Percentiles rank a stretch among this genome's conserved stretches.
Evolutionary conservation across 1,140 invertebrate genomes (phyloP).

Genomic region (Achroia grisella): DNA sequence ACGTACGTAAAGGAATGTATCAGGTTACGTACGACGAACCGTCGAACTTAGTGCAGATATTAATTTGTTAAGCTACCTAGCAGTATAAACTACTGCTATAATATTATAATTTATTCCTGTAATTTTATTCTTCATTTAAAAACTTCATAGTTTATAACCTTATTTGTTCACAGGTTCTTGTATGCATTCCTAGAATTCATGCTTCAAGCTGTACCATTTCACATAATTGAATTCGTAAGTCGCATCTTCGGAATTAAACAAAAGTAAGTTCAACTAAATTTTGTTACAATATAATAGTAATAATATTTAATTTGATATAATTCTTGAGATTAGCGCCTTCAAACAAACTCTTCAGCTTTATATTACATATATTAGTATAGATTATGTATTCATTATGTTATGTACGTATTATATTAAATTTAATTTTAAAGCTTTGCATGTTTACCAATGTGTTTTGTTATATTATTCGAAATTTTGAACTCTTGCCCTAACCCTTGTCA

Average conservation of each 20-base stretch:
- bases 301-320: neutral
- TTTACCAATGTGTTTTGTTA: too few species aligned
- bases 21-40: too few species aligned
- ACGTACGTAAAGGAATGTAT: too few species aligned
- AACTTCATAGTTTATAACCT: neutral
- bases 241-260: constrained; percentile 48
- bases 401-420: too few species aligned
- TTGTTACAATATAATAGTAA: neutral
- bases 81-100: neutral
- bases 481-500: too few species aligned
- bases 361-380: neutral
- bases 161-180: constrained; percentile 41
- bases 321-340: too few species aligned
- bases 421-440: too few species aligned
- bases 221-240: constrained; percentile 77
- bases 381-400: too few species aligned
- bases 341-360: neutral
- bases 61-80: neutral
- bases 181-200: constrained; percentile 76
- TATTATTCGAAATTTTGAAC: too few species aligned
- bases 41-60: too few species aligned
- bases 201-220: constrained; percentile 82
- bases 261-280: neutral
- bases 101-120: neutral
- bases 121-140: neutral